Base-by-base conservation (phyloP, 2,888 invertebrate species). In the Spodoptera exigua region DNA sequence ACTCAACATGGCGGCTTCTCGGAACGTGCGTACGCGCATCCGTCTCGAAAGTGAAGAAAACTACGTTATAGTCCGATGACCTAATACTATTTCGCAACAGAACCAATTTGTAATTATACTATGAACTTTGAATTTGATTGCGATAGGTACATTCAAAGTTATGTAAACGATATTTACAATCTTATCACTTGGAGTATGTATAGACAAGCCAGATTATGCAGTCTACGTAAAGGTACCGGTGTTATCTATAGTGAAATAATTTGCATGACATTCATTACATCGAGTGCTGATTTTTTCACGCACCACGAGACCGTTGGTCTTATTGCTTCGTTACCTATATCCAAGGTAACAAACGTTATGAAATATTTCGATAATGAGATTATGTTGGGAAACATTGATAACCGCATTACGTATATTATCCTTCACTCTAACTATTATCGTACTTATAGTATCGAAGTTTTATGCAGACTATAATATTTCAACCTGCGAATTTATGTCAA, bases 1-100 rank as follows among this genome's bases (percentile, higher is more conserved):
- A 80, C 81, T 76, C 84, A 83, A 86, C 80, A 87, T 84, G 84
- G 82, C 86, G 84, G 84, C 85, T 87, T 87, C 88, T 88, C 80
- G 76, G 86, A 87, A 89, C 82, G 74, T 81, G 81, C 80, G 80
- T 80, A 80, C 74, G 78, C 76, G 81, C 82, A 85, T 84, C 81
- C 83, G 82, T 77, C 78, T 78, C 72, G 57, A 70, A 75, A 76
- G 70, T 78, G 61, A 76, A 83, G 80, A 82, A 82, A 77, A 79
- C 76, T 59, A 67, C 69, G 55, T 61, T 65, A 44, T 61, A 69
- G 62, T 66, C 66, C 71, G 64, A 76, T 65, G 62, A 61, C 55
- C 56, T 57, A 70, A 70, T 62, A 67, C 17, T 27, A 57, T 58
- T 68, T 67, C 44, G 73, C 76, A 58, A 68, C 68, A 11, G 46